A percentile compares a stretch with the other conserved stretches of the same genome.
These are phyloP conservation scores for Alosa alosa DNA, from an alignment of 2,113 vertebrate species.

Conservation along the genomic window DNA sequence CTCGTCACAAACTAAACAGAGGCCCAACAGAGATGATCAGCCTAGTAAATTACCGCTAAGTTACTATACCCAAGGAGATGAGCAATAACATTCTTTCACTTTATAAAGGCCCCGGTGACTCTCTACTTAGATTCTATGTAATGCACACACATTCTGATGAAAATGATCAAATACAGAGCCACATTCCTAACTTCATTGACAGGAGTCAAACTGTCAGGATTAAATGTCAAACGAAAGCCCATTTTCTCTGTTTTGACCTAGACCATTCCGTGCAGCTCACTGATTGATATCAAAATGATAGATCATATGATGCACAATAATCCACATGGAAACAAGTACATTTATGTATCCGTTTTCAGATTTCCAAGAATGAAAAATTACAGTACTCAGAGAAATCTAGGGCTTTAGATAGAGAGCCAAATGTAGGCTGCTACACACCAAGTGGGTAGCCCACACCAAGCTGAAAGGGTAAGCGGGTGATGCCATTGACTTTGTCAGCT, in stretches of 20 bases:
- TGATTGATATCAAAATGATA: not conserved
- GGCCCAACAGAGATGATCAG: not conserved
- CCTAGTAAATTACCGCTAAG: not conserved
- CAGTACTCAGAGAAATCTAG: not conserved
- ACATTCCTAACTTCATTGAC: not conserved
- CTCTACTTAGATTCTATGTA: not conserved
- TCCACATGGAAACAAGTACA: not conserved
- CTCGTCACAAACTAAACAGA: not conserved
- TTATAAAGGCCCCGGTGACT: not conserved
- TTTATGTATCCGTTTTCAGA: not conserved
- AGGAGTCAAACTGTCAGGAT: not conserved
- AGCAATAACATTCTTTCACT: not conserved
- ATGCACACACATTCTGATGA: not conserved
- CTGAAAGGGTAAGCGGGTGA: not conserved
- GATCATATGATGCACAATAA: not conserved
- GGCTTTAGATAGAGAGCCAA: not conserved
- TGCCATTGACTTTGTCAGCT: constrained; percentile 10
- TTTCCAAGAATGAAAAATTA: not conserved
- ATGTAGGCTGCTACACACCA: not conserved
- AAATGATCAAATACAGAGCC: not conserved
- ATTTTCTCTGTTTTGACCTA: not conserved
- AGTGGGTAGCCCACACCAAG: not conserved
- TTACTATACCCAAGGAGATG: not conserved
- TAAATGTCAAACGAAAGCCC: not conserved
- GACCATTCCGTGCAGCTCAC: not conserved